A percentile compares a stretch with the other conserved stretches of the same genome.
Evolutionary conservation across 2,888 invertebrate species (phyloP).

Genomic region (Epiblema foenella): DNA sequence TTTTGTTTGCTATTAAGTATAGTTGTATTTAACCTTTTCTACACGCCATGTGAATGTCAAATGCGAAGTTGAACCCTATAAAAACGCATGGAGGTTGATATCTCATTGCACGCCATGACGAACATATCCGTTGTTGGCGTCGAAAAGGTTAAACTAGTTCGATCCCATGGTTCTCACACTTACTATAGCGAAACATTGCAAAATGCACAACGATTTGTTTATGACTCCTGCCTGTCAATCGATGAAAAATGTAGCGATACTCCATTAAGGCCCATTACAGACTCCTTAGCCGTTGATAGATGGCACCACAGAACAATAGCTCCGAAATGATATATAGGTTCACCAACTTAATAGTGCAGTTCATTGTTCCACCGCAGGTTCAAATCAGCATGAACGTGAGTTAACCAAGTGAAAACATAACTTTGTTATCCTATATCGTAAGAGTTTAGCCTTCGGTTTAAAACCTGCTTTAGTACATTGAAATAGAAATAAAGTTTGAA

Average conservation of each 20-base stretch:
- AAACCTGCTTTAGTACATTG: conserved; percentile 10
- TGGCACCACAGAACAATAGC: conserved; percentile 46
- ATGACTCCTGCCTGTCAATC: conserved; percentile 45
- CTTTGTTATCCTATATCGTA: conserved; percentile 30
- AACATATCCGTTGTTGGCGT: no score
- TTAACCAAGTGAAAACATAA: conserved; percentile 10
- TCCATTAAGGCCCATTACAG: conserved; percentile 46
- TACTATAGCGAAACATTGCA: conserved; percentile 23
- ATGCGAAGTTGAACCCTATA: no score
- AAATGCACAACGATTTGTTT: conserved; percentile 32
- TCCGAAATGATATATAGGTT: conserved; percentile 23
- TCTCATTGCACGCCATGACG: no score
- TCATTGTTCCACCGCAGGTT: neutral
- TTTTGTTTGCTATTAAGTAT: no score
- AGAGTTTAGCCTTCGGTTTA: neutral
- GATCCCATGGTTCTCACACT: conserved; percentile 14
- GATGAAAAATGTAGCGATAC: conserved; percentile 42
- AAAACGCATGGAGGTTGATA: no score
- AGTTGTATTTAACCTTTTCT: no score
- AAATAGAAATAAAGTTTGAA: neutral
- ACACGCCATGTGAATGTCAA: no score
- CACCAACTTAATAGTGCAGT: conserved; percentile 21
- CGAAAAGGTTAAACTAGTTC: neutral
- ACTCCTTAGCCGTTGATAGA: conserved; percentile 47
- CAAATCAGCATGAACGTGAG: neutral